Evolutionary conservation across 1,140 invertebrate species (phyloP), one percentile per base, ranked within the genome.

Genomic region (Aphis craccivora): DNA sequence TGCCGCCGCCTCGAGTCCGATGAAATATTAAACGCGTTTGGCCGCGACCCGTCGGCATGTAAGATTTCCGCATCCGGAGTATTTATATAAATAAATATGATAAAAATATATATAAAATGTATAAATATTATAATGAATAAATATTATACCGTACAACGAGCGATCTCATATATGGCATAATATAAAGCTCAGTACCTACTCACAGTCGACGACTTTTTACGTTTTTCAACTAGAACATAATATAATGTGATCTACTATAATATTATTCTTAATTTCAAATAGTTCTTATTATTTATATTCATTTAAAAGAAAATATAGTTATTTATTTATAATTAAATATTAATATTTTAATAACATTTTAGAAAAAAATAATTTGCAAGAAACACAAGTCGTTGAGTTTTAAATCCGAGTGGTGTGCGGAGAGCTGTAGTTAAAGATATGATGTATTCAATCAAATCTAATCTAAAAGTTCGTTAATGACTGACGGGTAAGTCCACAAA

Each of bases 11-110:
- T n/a, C 14, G n/a, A 14, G 8, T 20, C 37, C 37, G 89, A 90
- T 90, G 18, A 90, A 90, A 90, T 90, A 90, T 90, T 90, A 43
- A 90, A 67, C 55, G 40, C 23, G 5, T 37, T 40, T 55, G 88
- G 88, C 40, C 86, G 30, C 83, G 40, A 43, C 7, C 87, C n/a
- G n/a, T 89, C 35, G 14, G n/a, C n/a, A 6, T 40, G 25, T 30
- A 86, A 76, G 60, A 76, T 76, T 76, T 76, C 60, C 30, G 60
- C 60, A 18, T 6, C 60, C 60, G 60, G 11, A n/a, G 30, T n/a
- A n/a, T 30, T 67, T n/a, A 5, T n/a, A 67, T n/a, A n/a, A n/a
- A n/a, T n/a, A n/a, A n/a, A n/a, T n/a, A n/a, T n/a, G n/a, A n/a
- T n/a, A n/a, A n/a, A n/a, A n/a, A n/a, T n/a, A n/a, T n/a, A n/a